phyloP scores from a whole-genome alignment of 2,797 vertebrate genomes.

The Cottoperca gobio region DNA sequence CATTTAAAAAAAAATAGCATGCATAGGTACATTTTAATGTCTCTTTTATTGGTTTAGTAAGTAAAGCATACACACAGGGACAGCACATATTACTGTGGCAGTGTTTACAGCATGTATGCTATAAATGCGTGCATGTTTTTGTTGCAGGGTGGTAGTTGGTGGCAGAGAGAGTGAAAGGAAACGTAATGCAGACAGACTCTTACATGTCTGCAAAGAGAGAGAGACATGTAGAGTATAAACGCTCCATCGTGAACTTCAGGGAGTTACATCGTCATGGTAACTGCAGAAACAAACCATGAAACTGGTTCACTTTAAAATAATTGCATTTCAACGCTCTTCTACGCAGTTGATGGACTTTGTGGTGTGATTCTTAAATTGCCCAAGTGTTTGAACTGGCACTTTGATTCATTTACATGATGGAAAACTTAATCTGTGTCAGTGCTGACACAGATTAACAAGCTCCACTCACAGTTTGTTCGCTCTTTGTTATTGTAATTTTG shows the following conservation, averaged over 20 bases:
- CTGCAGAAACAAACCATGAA: constrained; percentile 26
- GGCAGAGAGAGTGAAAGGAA: not conserved
- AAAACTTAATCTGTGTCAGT: constrained; percentile 15
- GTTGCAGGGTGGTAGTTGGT: not conserved
- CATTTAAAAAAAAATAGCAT: not conserved
- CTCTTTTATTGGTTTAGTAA: not conserved
- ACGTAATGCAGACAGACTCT: not conserved
- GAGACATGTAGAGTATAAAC: not conserved
- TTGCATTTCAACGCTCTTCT: not conserved
- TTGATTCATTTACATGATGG: constrained; percentile 11
- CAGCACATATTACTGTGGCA: too few species aligned
- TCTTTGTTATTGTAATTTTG: not conserved
- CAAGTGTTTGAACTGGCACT: not conserved
- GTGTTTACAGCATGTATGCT: not conserved
- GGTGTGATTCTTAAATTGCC: not conserved
- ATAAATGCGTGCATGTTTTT: not conserved
- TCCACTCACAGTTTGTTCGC: constrained; percentile 14
- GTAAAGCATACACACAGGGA: not conserved
- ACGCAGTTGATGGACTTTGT: not conserved
- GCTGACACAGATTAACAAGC: constrained; percentile 21
- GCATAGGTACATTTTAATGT: not conserved
- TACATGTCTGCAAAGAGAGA: not conserved
- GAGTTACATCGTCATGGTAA: constrained; percentile 3
- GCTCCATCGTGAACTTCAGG: not conserved
- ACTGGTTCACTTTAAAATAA: not conserved